phyloP scores from a whole-genome alignment of 2,113 vertebrate genomes.

The Oncorhynchus tshawytscha region DNA sequence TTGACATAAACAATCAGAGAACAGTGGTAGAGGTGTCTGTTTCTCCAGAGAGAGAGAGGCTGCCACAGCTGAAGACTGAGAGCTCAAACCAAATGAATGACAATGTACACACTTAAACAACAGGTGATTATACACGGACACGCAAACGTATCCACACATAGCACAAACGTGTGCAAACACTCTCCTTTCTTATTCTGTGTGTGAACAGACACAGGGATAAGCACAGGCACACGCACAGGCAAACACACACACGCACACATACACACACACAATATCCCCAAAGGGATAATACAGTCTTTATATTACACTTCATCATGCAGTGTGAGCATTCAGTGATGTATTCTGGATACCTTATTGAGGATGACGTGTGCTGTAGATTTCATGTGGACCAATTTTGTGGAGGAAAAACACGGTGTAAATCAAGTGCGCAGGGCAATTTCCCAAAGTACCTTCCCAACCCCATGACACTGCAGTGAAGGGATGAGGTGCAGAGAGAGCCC shows the following conservation, averaged over 20 bases:
- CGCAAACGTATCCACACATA: background rate
- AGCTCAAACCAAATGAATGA: too few species aligned
- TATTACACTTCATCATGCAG: conserved; percentile 11
- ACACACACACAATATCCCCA: background rate
- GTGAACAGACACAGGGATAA: too few species aligned
- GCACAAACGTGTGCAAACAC: background rate
- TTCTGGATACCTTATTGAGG: conserved; percentile 27
- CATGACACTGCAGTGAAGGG: conserved; percentile 57
- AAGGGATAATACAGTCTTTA: too few species aligned
- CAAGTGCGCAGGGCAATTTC: conserved; percentile 42
- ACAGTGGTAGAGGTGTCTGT: background rate
- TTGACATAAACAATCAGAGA: background rate
- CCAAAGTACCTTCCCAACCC: conserved; percentile 35
- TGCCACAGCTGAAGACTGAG: too few species aligned
- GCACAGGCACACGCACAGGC: background rate
- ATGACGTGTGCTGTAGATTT: conserved; percentile 35
- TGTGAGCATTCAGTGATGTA: conserved; percentile 20
- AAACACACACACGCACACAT: background rate
- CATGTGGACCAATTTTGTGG: conserved; percentile 40
- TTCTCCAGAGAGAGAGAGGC: background rate
- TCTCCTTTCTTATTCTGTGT: too few species aligned
- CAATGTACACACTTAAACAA: too few species aligned
- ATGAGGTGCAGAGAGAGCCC: conserved; percentile 52
- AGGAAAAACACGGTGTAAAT: conserved; percentile 38
- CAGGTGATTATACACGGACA: background rate